These are phyloP conservation scores for Nesospiza acunhae DNA, from an alignment of 2,113 vertebrate genomes.

Conservation along the genomic window DNA sequence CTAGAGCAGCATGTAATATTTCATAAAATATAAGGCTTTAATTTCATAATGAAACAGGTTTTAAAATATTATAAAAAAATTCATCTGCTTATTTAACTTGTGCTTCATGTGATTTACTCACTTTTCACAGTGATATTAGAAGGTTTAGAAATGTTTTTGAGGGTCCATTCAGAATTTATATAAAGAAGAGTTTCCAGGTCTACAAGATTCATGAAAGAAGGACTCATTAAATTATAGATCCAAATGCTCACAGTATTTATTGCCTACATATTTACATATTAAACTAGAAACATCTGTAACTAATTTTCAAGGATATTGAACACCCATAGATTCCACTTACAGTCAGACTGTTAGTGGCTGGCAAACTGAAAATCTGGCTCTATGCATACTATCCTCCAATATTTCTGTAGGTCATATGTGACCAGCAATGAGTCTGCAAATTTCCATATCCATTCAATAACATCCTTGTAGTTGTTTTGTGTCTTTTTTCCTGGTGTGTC, in stretches of 20 bases:
- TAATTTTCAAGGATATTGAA: conserved; percentile 1
- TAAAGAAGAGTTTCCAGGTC: background rate
- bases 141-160: background rate
- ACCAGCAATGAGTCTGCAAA: background rate
- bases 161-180: background rate
- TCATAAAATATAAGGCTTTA: background rate
- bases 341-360: background rate
- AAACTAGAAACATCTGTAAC: conserved; percentile 7
- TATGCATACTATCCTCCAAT: background rate
- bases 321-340: background rate
- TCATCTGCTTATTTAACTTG: background rate
- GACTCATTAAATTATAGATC: background rate
- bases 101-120: background rate
- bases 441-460: background rate
- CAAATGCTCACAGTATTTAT: background rate
- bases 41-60: background rate
- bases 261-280: background rate
- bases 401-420: background rate
- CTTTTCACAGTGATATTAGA: background rate
- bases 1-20: background rate
- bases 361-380: background rate
- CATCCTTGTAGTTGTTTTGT: background rate
- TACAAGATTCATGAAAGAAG: background rate
- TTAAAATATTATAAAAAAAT: background rate
- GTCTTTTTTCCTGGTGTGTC: background rate